Base-by-base conservation (phyloP, 2,113 vertebrate species). In the Tragulus kanchil region DNA sequence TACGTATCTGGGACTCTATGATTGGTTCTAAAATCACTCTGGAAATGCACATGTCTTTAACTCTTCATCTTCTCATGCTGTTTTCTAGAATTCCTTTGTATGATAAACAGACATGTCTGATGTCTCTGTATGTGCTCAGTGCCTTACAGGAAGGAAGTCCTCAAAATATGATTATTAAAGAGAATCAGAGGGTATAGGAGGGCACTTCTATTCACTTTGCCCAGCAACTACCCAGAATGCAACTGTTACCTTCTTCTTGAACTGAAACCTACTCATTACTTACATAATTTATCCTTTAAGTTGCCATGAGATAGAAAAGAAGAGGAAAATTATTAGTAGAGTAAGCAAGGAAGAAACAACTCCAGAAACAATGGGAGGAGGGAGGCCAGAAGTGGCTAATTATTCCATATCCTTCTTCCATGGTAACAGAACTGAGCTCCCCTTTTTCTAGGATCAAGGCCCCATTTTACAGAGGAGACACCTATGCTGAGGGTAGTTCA, bases 401-500 rank as follows among this genome's bases (percentile, higher is more conserved):
- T 86, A 75, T 65, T 54, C 65, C 61, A 85, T 93, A 93, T 85
- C 54, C 88, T 77, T 86, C 8, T 31, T 81, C 54, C 36, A 19
- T 7, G 23, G 50, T 28, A 26, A 61, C 2, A 86, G 89, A 90
- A 69, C 50, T 83, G 26, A 95, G 45, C n/a, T 77, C n/a, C n/a
- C n/a, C n/a, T n/a, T n/a, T n/a, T n/a, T n/a, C n/a, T n/a, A n/a
- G n/a, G n/a, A n/a, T n/a, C n/a, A n/a, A n/a, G n/a, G n/a, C n/a
- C n/a, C 54, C 75, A 71, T 84, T 94, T 87, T 89, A 81, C 87
- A 84, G n/a, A 82, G 67, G 50, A 95, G 25, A 94, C 62, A 93
- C 42, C 14, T 79, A 89, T 50, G 26, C 52, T 59, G 77, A 94
- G 56, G 48, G 65, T 52, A 75, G 71, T 85, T 64, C 14, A 78